Evolutionary conservation across 2,797 vertebrate genomes (phyloP).

Genomic region (Spheniscus humboldti): DNA sequence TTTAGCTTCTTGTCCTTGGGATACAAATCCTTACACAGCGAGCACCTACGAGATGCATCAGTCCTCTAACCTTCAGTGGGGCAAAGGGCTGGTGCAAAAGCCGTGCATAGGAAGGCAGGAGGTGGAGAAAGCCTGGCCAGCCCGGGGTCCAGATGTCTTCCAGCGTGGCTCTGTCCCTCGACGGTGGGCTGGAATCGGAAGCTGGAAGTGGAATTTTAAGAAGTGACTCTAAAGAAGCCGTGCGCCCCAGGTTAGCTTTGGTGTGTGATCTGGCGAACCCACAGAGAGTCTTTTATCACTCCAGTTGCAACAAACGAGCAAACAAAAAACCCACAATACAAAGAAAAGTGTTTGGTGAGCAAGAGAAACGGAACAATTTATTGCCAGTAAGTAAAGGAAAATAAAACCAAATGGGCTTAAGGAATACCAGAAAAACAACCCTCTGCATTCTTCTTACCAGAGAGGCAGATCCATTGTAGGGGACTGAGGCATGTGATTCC

Average conservation of each 20-base stretch:
- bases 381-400: slow-evolving; percentile 27
- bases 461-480: neutral
- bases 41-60: neutral
- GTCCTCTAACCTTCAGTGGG: neutral
- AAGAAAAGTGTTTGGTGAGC: neutral
- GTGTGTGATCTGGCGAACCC: neutral
- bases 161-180: neutral
- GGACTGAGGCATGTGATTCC: neutral
- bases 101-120: neutral
- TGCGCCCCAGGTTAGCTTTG: neutral
- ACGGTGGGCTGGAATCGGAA: neutral
- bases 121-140: neutral
- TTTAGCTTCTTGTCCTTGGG: neutral
- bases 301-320: neutral
- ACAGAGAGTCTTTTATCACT: neutral
- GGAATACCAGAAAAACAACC: neutral
- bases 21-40: neutral
- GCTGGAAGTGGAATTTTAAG: neutral
- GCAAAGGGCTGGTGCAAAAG: neutral
- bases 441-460: neutral
- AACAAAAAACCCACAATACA: neutral
- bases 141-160: neutral
- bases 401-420: neutral
- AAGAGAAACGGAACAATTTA: neutral
- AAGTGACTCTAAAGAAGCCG: neutral